Evolutionary conservation across 2,888 invertebrate species (phyloP).

Genomic region (Ophraella communa): DNA sequence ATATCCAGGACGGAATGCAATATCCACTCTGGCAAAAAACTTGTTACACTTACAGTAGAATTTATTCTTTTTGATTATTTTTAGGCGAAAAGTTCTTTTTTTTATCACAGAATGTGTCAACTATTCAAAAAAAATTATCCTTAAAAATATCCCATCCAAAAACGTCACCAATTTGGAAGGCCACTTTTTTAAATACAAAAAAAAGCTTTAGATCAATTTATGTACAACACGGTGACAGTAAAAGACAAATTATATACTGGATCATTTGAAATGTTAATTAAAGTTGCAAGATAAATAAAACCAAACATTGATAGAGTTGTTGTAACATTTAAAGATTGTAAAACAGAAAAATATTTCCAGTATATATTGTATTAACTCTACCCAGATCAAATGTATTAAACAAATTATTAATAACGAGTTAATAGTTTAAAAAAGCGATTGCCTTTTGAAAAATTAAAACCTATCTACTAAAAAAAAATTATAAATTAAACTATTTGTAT

Average conservation of each 20-base stretch:
- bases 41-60: conserved; percentile 20
- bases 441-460: conserved; percentile 7
- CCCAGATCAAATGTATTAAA: too few relatives aligned
- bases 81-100: conserved; percentile 40
- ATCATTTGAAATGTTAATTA: too few relatives aligned
- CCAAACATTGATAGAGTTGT: too few relatives aligned
- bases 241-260: too few relatives aligned
- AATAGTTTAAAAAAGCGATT: not conserved
- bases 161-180: conserved; percentile 43
- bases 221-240: not conserved
- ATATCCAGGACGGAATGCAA: conserved; percentile 47
- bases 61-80: too few relatives aligned
- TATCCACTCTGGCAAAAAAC: conserved; percentile 36
- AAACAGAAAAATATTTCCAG: too few relatives aligned
- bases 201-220: not conserved
- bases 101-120: conserved; percentile 51
- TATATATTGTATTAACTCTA: too few relatives aligned
- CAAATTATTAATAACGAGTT: not conserved
- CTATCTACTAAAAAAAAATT: conserved; percentile 15
- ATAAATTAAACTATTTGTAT: not conserved
- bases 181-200: conserved; percentile 34
- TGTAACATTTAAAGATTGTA: too few relatives aligned
- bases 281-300: too few relatives aligned
- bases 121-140: conserved; percentile 35
- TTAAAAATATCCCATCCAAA: conserved; percentile 32